Base-by-base conservation (phyloP, 37 sponge, comb jelly and placozoan genomes). In the Lycopodina hypogea region DNA sequence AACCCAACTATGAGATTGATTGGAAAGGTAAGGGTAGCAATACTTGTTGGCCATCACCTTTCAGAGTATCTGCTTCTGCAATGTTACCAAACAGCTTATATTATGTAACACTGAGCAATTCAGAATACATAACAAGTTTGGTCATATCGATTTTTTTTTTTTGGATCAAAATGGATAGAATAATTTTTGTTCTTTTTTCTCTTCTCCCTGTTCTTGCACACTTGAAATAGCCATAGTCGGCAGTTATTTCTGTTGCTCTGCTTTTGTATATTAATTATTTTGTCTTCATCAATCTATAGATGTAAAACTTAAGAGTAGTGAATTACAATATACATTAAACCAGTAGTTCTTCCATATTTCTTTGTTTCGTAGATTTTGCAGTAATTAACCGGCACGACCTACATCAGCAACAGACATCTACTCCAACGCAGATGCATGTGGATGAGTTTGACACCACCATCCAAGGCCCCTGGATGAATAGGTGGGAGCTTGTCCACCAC, bases 391-490 rank as follows among this genome's bases (percentile, higher is more conserved):
- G 94, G 36, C 71, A 61, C 6, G 50, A 23, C 51, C 65, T 94
- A 21, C n/a, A n/a, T n/a, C n/a, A n/a, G n/a, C 91, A 87, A 35
- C 71, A 55, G 11, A 69, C 73, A 18, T 40, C 26, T 0, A 56
- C 62, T 26, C 67, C 51, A 0, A 38, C 19, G 24, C 42, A 52
- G 24, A 65, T 3, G 2, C 55, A 19, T 3, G 89, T 74, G 53
- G 90, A 89, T 56, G 79, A 84, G 72, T 87, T 94, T 68, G 89
- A 94, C 72, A 85, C 95, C 0, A 90, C 85, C 38, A 84, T 94
- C 29, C 74, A 74, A 64, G 95, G 95, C 2, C 95, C 91, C n/a
- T 94, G 95, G 95, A 94, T 94, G 95, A 70, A 69, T 22, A 53
- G 85, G 1, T 94, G 95, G 95, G 83, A 87, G 83, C 87, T 91